A percentile compares a stretch with the other conserved stretches of the same genome.
Evolutionary conservation across 23 tunicate species (phyloP).

Genomic region (Phallusia fumigata): DNA sequence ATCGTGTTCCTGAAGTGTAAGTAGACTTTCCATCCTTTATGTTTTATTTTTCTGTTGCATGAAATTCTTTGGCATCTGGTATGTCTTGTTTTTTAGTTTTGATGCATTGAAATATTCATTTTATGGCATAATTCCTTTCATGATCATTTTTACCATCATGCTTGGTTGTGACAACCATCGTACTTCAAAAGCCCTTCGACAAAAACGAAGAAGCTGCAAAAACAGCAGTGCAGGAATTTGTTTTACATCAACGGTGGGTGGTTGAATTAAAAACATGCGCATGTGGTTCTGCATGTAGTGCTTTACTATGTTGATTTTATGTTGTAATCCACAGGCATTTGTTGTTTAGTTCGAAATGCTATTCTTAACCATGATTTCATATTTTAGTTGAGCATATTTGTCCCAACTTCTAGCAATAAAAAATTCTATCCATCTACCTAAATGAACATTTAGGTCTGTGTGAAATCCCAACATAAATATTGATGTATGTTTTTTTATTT

Average conservation of each 20-base stretch:
- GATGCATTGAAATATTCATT: conserved; percentile 62
- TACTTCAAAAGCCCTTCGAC: conserved; percentile 22
- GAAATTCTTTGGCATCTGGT: neutral
- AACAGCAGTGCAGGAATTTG: conserved; percentile 66
- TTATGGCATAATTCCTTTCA: conserved; percentile 85
- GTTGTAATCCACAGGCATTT: too few species aligned
- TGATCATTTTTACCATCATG: conserved; percentile 64
- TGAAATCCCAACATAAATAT: neutral
- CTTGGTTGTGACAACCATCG: conserved; percentile 49
- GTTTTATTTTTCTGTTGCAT: neutral
- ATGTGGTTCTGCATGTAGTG: too few species aligned
- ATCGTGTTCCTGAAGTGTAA: conserved; percentile 90
- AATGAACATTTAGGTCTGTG: neutral
- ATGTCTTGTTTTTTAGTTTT: conserved; percentile 49
- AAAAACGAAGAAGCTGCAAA: conserved; percentile 47
- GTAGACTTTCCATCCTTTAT: neutral
- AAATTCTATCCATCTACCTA: too few species aligned
- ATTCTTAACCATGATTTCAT: too few species aligned
- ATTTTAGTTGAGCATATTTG: too few species aligned
- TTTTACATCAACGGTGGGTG: conserved; percentile 44
- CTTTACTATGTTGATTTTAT: too few species aligned
- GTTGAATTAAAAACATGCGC: too few species aligned
- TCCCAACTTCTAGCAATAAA: too few species aligned
- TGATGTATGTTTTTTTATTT: neutral
- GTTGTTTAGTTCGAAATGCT: too few species aligned